Percentiles rank a stretch among this genome's conserved stretches.
These are phyloP conservation scores for Drosophila bocqueti DNA, from an alignment of 1,140 invertebrate genomes.

Conservation along the genomic window DNA sequence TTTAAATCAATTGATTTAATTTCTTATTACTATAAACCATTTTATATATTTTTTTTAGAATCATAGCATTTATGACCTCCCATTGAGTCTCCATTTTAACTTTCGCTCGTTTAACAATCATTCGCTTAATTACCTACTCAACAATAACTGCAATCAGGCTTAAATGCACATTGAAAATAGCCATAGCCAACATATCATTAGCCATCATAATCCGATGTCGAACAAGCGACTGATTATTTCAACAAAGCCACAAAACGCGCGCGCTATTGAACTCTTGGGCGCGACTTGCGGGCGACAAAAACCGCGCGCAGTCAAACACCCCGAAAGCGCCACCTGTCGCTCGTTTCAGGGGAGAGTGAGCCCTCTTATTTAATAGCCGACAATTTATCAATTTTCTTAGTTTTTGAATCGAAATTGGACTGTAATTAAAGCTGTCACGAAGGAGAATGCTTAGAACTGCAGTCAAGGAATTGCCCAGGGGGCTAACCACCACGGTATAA, in stretches of 20 bases:
- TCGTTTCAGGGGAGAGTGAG: slow-evolving; percentile 13
- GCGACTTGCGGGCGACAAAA: slow-evolving; percentile 46
- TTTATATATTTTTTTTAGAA: slow-evolving; percentile 12
- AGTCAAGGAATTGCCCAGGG: slow-evolving; percentile 22
- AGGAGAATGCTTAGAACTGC: slow-evolving; percentile 18
- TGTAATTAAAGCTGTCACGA: slow-evolving; percentile 33
- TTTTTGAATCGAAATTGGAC: slow-evolving; percentile 36
- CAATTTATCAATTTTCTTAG: slow-evolving; percentile 58
- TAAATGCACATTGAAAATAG: slow-evolving; percentile 53
- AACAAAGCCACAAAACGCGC: slow-evolving; percentile 33
- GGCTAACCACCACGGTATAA: slow-evolving; percentile 19
- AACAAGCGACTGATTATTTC: slow-evolving; percentile 32
- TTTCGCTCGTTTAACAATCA: slow-evolving; percentile 49
- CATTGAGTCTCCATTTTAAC: slow-evolving; percentile 26
- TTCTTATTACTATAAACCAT: neutral
- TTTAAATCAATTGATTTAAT: neutral
- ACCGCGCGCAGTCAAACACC: slow-evolving; percentile 19
- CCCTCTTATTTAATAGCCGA: slow-evolving; percentile 50
- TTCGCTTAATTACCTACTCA: slow-evolving; percentile 39
- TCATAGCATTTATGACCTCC: neutral
- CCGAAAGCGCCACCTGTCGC: slow-evolving; percentile 54
- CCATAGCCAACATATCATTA: slow-evolving; percentile 51
- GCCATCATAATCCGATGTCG: slow-evolving; percentile 49
- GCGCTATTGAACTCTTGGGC: slow-evolving; percentile 27
- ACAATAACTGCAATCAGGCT: slow-evolving; percentile 66